Percentiles rank a stretch among this genome's conserved stretches.
Conservation (phyloP, 2,888 invertebrate genomes). For the Muscina levida region DNA sequence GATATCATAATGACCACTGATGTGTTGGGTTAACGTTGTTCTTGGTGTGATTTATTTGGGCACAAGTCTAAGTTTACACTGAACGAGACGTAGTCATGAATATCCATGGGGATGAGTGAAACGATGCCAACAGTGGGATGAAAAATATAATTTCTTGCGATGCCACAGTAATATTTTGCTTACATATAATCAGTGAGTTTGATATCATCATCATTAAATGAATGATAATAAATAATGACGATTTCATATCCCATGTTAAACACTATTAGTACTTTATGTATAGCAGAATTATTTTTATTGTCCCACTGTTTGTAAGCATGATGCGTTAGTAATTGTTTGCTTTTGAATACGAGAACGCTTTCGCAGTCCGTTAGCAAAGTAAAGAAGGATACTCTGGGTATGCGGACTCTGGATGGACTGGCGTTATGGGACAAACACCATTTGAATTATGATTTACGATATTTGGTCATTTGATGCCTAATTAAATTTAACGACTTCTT, state of each 20-base stretch:
- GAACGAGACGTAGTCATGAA: slow-evolving; percentile 37
- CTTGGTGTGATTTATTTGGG: slow-evolving; percentile 56
- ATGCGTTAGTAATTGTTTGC: background rate
- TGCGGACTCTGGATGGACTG: slow-evolving; percentile 2
- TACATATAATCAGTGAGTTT: background rate
- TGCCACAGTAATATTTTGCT: no score
- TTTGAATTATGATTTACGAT: slow-evolving; percentile 74
- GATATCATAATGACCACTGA: slow-evolving; percentile 56
- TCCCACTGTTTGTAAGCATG: background rate
- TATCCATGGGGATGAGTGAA: slow-evolving; percentile 28
- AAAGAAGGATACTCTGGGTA: no score
- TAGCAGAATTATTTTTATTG: no score
- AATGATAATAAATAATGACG: no score
- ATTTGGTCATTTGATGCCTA: slow-evolving; percentile 77
- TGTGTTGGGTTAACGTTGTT: slow-evolving; percentile 47
- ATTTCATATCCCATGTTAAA: no score
- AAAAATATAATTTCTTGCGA: no score
- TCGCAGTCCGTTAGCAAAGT: no score
- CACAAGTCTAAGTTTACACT: slow-evolving; percentile 51
- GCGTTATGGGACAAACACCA: slow-evolving; percentile 70
- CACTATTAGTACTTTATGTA: no score
- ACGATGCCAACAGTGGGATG: slow-evolving; percentile 37
- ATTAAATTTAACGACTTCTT: slow-evolving; percentile 77
- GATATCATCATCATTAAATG: slow-evolving; percentile 30
- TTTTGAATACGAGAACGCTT: background rate